A percentile compares a stretch with the other conserved stretches of the same genome.
phyloP scores from a whole-genome alignment of 2,797 vertebrate genomes.

The Lerista edwardsae region DNA sequence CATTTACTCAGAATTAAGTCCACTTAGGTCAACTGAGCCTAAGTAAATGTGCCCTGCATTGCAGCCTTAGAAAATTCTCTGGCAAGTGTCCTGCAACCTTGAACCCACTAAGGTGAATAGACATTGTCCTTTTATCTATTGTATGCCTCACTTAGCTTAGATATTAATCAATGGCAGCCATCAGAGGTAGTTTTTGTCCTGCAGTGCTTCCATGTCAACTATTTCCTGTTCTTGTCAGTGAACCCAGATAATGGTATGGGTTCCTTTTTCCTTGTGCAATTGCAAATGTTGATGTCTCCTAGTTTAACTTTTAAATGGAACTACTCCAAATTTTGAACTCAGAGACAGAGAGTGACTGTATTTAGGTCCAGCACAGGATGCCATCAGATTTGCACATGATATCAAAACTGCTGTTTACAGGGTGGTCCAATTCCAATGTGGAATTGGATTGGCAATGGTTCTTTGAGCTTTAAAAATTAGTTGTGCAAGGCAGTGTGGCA shows the following conservation, averaged over 20 bases:
- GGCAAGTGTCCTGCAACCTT: neutral
- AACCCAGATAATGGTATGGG: neutral
- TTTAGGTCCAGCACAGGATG: neutral
- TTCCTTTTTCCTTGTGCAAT: neutral
- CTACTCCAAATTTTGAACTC: neutral
- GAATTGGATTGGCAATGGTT: too few relatives aligned
- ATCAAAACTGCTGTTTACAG: too few relatives aligned
- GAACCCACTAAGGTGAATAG: neutral
- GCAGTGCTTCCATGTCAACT: neutral
- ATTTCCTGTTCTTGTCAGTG: neutral
- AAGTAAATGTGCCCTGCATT: neutral
- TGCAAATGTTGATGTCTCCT: neutral
- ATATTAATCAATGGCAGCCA: conserved; percentile 11
- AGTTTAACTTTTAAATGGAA: neutral
- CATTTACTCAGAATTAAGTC: neutral
- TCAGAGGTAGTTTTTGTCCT: neutral
- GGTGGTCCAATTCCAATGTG: too few relatives aligned
- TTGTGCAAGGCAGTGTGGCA: too few relatives aligned
- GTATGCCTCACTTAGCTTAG: neutral
- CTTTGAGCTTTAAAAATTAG: too few relatives aligned
- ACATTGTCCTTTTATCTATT: neutral
- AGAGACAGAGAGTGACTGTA: neutral
- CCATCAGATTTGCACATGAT: neutral
- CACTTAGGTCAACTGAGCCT: neutral
- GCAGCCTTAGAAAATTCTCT: neutral